Evolutionary conservation across 2,797 vertebrate species (phyloP).

Genomic region (Gymnopithys bicolor): DNA sequence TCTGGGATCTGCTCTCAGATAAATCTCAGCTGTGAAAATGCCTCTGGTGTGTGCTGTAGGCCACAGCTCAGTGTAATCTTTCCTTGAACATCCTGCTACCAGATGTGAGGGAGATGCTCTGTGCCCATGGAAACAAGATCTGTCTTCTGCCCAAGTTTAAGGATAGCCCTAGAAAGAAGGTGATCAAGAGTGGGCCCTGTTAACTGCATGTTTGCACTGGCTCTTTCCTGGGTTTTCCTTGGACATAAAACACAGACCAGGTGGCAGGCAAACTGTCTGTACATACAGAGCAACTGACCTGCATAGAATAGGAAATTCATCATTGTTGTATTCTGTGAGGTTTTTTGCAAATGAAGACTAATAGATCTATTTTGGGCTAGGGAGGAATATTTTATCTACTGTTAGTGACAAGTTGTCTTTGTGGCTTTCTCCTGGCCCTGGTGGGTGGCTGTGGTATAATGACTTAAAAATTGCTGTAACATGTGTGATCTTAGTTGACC

Average conservation of each 20-base stretch:
- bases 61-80: background rate
- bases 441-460: background rate
- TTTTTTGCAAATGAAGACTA: background rate
- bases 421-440: background rate
- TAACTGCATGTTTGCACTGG: background rate
- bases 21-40: constrained; percentile 24
- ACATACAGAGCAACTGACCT: background rate
- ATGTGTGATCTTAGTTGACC: constrained; percentile 70
- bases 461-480: constrained; percentile 36
- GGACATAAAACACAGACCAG: background rate
- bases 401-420: background rate
- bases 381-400: background rate
- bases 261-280: background rate
- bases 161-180: background rate
- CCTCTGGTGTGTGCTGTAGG: background rate
- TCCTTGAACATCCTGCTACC: background rate
- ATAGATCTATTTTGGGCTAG: background rate
- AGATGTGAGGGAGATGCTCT: background rate
- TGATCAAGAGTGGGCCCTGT: background rate
- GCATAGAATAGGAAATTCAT: background rate
- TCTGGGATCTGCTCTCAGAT: constrained; percentile 18
- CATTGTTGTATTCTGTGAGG: background rate
- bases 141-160: background rate
- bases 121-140: background rate
- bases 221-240: background rate